phyloP scores from a whole-genome alignment of 2,113 vertebrate genomes.

The Cyprinus carpio region DNA sequence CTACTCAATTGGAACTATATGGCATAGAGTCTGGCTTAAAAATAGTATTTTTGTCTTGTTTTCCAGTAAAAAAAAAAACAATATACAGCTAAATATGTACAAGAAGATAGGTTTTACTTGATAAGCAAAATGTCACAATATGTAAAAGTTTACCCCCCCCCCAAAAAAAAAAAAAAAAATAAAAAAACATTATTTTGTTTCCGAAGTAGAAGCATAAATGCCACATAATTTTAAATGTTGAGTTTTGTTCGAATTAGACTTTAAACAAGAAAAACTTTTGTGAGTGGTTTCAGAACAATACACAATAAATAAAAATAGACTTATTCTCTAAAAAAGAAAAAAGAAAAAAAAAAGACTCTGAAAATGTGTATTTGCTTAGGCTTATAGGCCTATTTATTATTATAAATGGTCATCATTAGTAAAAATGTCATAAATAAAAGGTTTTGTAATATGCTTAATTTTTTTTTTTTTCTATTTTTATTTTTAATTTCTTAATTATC shows the following conservation, averaged over 20 bases:
- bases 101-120: neutral
- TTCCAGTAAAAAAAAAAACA: neutral
- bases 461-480: neutral
- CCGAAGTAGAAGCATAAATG: neutral
- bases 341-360: neutral
- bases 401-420: neutral
- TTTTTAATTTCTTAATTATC: neutral
- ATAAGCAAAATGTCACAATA: neutral
- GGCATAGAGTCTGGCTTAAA: neutral
- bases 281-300: neutral
- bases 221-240: neutral
- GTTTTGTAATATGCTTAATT: neutral
- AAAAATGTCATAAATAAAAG: neutral
- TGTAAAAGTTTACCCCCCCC: too few relatives aligned
- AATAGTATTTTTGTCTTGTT: neutral
- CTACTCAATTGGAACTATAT: neutral
- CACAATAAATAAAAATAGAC: neutral
- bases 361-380: neutral
- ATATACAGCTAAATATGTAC: neutral
- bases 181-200: too few relatives aligned
- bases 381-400: neutral
- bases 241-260: neutral
- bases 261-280: neutral
- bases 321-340: too few relatives aligned
- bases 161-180: too few relatives aligned